These are phyloP conservation scores for Babyrousa celebensis DNA, from an alignment of 2,797 vertebrate genomes.

Conservation along the genomic window DNA sequence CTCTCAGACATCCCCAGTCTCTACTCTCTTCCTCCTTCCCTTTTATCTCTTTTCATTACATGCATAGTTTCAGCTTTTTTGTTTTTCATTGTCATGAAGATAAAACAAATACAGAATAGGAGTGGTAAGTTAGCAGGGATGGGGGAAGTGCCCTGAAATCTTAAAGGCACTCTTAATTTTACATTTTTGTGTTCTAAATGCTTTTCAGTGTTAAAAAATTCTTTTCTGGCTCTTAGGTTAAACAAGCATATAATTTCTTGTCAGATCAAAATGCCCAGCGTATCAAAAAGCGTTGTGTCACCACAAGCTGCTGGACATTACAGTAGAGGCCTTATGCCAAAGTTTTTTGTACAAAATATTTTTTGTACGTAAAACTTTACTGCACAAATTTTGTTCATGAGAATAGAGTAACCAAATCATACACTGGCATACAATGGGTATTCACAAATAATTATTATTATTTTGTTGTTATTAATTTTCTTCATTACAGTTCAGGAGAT, in stretches of 20 bases:
- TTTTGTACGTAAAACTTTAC: neutral
- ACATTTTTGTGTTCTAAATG: neutral
- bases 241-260: neutral
- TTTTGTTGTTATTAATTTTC: neutral
- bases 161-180: neutral
- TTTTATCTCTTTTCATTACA: neutral
- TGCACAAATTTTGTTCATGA: neutral
- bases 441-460: neutral
- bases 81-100: neutral
- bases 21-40: neutral
- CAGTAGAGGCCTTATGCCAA: neutral
- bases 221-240: neutral
- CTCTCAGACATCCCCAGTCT: neutral
- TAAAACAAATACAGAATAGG: constrained; percentile 13
- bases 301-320: neutral
- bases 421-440: neutral
- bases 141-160: neutral
- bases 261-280: neutral
- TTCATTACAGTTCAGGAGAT: neutral
- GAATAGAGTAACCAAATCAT: neutral
- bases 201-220: neutral
- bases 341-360: neutral
- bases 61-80: neutral
- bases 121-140: neutral
- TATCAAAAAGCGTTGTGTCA: neutral